Conservation (phyloP, 1,140 invertebrate genomes). For the Macrobrachium nipponense region DNA sequence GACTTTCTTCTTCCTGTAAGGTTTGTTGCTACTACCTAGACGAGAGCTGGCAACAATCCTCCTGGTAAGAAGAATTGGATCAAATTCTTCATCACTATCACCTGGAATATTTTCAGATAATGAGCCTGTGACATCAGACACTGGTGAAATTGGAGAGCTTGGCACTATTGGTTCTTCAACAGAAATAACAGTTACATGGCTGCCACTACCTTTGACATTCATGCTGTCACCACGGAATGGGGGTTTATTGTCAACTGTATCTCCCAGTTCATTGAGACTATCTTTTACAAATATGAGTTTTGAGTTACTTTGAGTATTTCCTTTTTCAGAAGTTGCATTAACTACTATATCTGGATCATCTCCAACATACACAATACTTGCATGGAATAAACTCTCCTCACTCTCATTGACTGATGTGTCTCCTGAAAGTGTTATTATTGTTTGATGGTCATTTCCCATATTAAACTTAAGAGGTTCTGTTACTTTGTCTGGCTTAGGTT, state of each 20-base stretch:
- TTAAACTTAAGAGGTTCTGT: too few species aligned
- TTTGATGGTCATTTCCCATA: background rate
- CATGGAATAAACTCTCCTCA: background rate
- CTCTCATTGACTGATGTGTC: background rate
- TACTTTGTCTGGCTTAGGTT: too few species aligned
- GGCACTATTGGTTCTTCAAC: background rate
- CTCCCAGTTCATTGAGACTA: too few species aligned
- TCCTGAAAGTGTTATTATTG: constrained; percentile 11
- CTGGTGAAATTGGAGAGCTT: background rate
- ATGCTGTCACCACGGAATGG: too few species aligned
- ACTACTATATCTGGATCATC: background rate
- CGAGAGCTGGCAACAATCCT: constrained; percentile 40
- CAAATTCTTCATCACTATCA: background rate
- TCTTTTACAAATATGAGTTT: too few species aligned
- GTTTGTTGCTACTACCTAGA: constrained; percentile 23
- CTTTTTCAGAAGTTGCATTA: background rate
- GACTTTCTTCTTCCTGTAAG: background rate
- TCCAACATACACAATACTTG: constrained; percentile 15
- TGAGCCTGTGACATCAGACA: background rate
- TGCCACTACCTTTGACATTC: constrained; percentile 9
- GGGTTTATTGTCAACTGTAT: too few species aligned
- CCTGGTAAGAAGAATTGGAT: constrained; percentile 7
- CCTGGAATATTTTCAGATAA: constrained; percentile 11
- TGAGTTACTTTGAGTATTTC: background rate
- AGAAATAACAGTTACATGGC: constrained; percentile 31